Percentiles rank a stretch among this genome's conserved stretches.
These are phyloP conservation scores for Beris morrisii DNA, from an alignment of 2,888 invertebrate species.

Conservation along the genomic window DNA sequence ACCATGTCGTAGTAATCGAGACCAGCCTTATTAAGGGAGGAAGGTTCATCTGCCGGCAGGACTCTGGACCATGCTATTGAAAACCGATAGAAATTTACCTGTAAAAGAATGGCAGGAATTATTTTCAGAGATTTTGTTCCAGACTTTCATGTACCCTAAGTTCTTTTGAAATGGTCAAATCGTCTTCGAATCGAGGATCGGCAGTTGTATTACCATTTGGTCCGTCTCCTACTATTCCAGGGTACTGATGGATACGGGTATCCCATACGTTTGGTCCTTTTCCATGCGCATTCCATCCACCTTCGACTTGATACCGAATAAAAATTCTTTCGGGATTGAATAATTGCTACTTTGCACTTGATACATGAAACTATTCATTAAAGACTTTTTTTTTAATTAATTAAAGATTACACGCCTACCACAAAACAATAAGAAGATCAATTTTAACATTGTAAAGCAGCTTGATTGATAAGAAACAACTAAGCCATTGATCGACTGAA, in stretches of 20 bases:
- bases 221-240: slow-evolving; percentile 54
- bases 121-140: background rate
- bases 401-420: no score
- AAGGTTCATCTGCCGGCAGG: slow-evolving; percentile 61
- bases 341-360: no score
- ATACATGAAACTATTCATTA: no score
- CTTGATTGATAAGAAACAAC: no score
- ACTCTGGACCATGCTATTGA: slow-evolving; percentile 68
- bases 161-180: slow-evolving; percentile 60
- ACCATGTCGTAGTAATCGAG: slow-evolving; percentile 66
- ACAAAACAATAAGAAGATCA: no score
- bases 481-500: no score
- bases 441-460: no score
- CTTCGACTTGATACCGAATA: slow-evolving; percentile 48
- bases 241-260: slow-evolving; percentile 49
- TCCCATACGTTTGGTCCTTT: slow-evolving; percentile 62
- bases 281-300: slow-evolving; percentile 51
- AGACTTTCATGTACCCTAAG: slow-evolving; percentile 54
- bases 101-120: slow-evolving; percentile 3
- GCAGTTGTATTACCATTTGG: slow-evolving; percentile 62
- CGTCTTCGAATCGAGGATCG: slow-evolving; percentile 62
- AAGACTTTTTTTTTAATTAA: no score
- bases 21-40: slow-evolving; percentile 63
- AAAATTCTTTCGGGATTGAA: slow-evolving; percentile 37
- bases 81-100: slow-evolving; percentile 60